phyloP scores from a whole-genome alignment of 2,888 invertebrate genomes.

The Chymomyza amoena region DNA sequence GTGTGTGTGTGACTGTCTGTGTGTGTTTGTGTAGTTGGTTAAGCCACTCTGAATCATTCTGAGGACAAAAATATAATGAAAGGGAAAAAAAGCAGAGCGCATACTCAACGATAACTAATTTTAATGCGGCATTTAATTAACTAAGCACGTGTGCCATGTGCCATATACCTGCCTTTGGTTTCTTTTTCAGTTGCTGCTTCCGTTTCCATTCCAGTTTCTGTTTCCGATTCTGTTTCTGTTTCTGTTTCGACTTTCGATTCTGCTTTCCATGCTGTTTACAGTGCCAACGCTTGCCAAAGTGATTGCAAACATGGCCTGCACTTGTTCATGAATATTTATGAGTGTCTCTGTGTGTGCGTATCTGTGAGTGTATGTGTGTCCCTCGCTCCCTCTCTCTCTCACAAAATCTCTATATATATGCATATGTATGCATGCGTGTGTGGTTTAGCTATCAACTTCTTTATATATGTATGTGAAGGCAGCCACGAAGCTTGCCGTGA shows the following conservation, averaged over 20 bases:
- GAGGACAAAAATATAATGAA: slow-evolving; percentile 13
- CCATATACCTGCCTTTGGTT: background rate
- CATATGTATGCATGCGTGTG: slow-evolving; percentile 34
- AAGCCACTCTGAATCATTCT: slow-evolving; percentile 48
- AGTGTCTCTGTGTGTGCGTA: slow-evolving; percentile 46
- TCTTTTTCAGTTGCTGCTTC: background rate
- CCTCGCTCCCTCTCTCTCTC: background rate
- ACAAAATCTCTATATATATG: too few species aligned
- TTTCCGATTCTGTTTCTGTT: background rate
- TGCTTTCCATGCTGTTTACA: slow-evolving; percentile 45
- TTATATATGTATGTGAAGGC: background rate
- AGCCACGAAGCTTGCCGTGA: background rate
- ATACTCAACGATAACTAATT: slow-evolving; percentile 52
- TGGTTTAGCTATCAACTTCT: background rate
- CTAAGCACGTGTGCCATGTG: slow-evolving; percentile 58
- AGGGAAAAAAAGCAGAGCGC: slow-evolving; percentile 47
- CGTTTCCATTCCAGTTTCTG: background rate
- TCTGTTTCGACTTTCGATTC: slow-evolving; percentile 26
- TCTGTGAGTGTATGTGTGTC: slow-evolving; percentile 18
- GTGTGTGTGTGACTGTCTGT: too few species aligned
- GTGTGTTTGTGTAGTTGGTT: background rate
- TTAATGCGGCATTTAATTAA: slow-evolving; percentile 61
- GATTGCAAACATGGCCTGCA: slow-evolving; percentile 56
- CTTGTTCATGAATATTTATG: slow-evolving; percentile 61
- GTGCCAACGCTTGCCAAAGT: slow-evolving; percentile 55